A percentile compares a stretch with the other conserved stretches of the same genome.
These are phyloP conservation scores for Tribolium madens DNA, from an alignment of 1,140 invertebrate species.

Conservation along the genomic window DNA sequence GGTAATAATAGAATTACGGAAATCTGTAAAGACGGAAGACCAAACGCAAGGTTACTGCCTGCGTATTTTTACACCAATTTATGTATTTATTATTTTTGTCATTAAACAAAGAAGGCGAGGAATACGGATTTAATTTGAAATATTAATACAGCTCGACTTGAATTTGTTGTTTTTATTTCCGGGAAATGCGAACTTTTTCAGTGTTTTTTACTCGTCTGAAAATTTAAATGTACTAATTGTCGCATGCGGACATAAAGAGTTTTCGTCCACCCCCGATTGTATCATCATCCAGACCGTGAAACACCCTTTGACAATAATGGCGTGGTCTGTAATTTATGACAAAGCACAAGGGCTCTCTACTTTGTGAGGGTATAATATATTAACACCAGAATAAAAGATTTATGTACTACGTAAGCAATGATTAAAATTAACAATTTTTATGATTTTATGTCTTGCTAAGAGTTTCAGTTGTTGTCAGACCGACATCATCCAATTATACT, in stretches of 20 bases:
- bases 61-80: not conserved
- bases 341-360: conserved; percentile 15
- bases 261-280: not conserved
- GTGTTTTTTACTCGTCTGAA: not conserved
- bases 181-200: too few relatives aligned
- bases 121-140: too few relatives aligned
- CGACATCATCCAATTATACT: conserved; percentile 1
- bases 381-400: conserved; percentile 2
- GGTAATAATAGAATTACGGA: not conserved
- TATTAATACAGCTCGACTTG: too few relatives aligned
- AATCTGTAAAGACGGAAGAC: not conserved
- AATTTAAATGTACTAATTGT: not conserved
- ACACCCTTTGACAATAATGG: conserved; percentile 29
- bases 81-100: not conserved
- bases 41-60: not conserved
- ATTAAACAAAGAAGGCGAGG: not conserved
- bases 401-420: not conserved
- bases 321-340: conserved; percentile 33
- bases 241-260: not conserved
- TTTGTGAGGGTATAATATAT: not conserved
- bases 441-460: not conserved
- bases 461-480: not conserved
- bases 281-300: conserved; percentile 25
- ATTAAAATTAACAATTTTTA: not conserved
- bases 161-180: too few relatives aligned